A percentile compares a stretch with the other conserved stretches of the same genome.
These are phyloP conservation scores for Bufotes viridis DNA, from an alignment of 2,797 vertebrate species.

Conservation along the genomic window DNA sequence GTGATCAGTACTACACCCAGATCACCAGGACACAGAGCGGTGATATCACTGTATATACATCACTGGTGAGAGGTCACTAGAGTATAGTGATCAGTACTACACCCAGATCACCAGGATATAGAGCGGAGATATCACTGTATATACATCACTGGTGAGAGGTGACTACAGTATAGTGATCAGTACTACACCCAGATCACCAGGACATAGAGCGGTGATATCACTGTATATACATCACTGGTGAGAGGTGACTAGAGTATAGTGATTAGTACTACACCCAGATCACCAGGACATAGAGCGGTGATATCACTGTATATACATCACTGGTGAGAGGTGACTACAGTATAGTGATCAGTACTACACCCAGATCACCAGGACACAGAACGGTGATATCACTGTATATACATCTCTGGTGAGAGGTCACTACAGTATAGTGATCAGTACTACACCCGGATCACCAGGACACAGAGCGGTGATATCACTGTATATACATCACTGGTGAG, in stretches of 20 bases:
- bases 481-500: conserved; percentile 3
- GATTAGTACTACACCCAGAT: background rate
- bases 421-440: background rate
- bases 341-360: background rate
- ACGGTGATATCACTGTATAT: conserved; percentile 2
- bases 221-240: conserved; percentile 9
- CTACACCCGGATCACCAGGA: background rate
- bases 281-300: background rate
- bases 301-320: conserved; percentile 5
- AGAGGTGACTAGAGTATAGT: background rate
- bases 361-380: conserved; percentile 1
- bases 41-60: no score
- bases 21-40: no score
- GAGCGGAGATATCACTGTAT: no score
- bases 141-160: no score
- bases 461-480: background rate
- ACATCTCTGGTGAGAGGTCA: conserved; percentile 2
- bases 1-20: no score
- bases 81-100: no score
- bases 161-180: no score
- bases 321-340: background rate
- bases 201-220: background rate
- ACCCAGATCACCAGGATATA: no score
- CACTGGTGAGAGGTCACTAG: no score
- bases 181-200: background rate